phyloP scores from a whole-genome alignment of 2,888 invertebrate genomes.

The Drosophila anomelani region DNA sequence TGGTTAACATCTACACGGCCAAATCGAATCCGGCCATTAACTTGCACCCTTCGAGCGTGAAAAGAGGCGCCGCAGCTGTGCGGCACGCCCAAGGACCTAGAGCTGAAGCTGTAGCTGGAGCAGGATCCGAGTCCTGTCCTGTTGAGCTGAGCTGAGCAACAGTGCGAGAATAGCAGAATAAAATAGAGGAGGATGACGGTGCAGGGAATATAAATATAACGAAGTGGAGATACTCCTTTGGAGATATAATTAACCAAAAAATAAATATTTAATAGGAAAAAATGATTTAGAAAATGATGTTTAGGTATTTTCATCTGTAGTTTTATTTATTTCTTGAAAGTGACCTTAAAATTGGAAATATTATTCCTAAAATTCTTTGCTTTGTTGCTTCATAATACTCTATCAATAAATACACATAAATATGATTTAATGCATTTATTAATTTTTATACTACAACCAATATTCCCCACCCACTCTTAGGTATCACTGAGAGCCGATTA shows the following conservation, averaged over 20 bases:
- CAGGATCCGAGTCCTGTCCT: constrained; percentile 28
- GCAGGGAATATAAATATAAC: neutral
- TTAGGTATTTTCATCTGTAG: no score
- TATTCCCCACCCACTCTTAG: constrained; percentile 18
- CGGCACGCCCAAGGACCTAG: constrained; percentile 37
- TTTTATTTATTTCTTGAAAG: no score
- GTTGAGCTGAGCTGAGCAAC: constrained; percentile 38
- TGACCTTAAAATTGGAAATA: neutral
- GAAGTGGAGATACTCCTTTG: neutral
- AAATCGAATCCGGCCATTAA: constrained; percentile 71
- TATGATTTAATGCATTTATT: neutral
- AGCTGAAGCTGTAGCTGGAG: constrained; percentile 2
- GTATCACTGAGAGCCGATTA: constrained; percentile 7
- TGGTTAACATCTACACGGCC: constrained; percentile 68
- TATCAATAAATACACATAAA: neutral
- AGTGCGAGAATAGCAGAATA: constrained; percentile 42
- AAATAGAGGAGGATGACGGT: constrained; percentile 24
- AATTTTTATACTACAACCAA: neutral
- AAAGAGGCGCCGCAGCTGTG: constrained; percentile 57
- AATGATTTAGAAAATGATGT: no score
- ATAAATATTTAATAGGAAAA: neutral
- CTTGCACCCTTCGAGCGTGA: constrained; percentile 73
- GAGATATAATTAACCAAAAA: no score
- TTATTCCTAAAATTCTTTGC: no score
- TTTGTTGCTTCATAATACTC: neutral